A percentile compares a stretch with the other conserved stretches of the same genome.
Evolutionary conservation across 2,888 invertebrate genomes (phyloP).

Genomic region (Pomacea canaliculata): DNA sequence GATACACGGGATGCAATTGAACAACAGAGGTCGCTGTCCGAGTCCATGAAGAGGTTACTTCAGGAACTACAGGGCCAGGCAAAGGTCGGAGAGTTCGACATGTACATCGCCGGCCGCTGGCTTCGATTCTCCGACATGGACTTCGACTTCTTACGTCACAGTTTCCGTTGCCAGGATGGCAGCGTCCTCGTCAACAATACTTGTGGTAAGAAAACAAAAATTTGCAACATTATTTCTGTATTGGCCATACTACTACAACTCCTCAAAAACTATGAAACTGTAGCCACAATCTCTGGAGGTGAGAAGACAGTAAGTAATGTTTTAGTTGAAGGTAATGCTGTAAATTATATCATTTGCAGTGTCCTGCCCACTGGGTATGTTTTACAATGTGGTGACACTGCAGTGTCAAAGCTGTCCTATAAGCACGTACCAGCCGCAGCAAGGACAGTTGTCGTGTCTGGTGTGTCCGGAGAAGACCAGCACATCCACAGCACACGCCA

Average conservation of each 20-base stretch:
- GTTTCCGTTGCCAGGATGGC: slow-evolving; percentile 73
- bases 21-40: slow-evolving; percentile 7
- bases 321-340: too few relatives aligned
- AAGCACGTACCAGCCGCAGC: slow-evolving; percentile 75
- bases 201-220: slow-evolving; percentile 73
- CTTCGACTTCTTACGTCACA: slow-evolving; percentile 51
- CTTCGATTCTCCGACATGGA: slow-evolving; percentile 57
- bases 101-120: slow-evolving; percentile 52
- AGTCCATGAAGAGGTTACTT: slow-evolving; percentile 38
- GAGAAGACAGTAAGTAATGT: too few relatives aligned
- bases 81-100: slow-evolving; percentile 62
- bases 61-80: slow-evolving; percentile 61
- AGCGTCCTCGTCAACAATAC: slow-evolving; percentile 73
- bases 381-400: slow-evolving; percentile 73
- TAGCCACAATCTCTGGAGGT: too few relatives aligned
- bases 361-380: slow-evolving; percentile 78
- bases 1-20: not conserved
- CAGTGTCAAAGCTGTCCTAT: slow-evolving; percentile 76
- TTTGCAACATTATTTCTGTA: not conserved
- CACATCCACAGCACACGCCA: slow-evolving; percentile 72
- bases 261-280: too few relatives aligned
- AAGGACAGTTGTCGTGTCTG: slow-evolving; percentile 74
- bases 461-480: slow-evolving; percentile 75
- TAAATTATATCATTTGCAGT: slow-evolving; percentile 69
- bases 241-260: too few relatives aligned